These are phyloP conservation scores for Odontophorus gujanensis DNA, from an alignment of 2,113 vertebrate species.

Conservation along the genomic window DNA sequence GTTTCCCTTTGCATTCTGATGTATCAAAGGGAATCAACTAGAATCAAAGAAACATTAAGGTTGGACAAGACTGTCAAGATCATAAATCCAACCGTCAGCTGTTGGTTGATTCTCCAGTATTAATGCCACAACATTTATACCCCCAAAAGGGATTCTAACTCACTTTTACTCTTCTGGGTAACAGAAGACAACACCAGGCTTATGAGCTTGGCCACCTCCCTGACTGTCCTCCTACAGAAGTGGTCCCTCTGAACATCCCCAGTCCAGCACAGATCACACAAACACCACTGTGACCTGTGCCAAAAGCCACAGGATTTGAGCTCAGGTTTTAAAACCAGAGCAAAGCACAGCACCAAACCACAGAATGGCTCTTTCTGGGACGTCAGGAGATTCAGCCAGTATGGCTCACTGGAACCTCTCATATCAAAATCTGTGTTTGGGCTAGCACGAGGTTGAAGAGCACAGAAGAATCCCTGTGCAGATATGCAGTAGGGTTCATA, in stretches of 20 bases:
- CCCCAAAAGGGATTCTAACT: not conserved
- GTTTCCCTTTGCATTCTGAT: not conserved
- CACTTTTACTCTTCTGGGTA: not conserved
- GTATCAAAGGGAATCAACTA: not conserved
- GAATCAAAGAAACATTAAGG: not conserved
- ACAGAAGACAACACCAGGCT: not conserved
- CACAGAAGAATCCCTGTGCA: not conserved
- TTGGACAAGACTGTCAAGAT: not conserved
- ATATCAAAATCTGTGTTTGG: not conserved
- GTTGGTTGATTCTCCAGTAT: not conserved
- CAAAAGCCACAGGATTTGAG: fast-evolving
- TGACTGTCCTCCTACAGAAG: not conserved
- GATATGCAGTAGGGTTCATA: not conserved
- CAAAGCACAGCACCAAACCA: not conserved
- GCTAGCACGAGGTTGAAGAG: not conserved
- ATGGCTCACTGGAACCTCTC: not conserved
- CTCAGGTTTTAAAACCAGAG: not conserved
- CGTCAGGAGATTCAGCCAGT: not conserved
- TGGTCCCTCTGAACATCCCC: not conserved
- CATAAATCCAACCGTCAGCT: not conserved
- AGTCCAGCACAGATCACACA: not conserved
- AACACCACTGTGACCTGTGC: not conserved
- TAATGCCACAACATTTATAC: not conserved
- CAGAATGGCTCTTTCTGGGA: not conserved
- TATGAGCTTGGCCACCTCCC: not conserved